Base-by-base conservation (phyloP, 1,140 invertebrate species). In the Heliconius congener region DNA sequence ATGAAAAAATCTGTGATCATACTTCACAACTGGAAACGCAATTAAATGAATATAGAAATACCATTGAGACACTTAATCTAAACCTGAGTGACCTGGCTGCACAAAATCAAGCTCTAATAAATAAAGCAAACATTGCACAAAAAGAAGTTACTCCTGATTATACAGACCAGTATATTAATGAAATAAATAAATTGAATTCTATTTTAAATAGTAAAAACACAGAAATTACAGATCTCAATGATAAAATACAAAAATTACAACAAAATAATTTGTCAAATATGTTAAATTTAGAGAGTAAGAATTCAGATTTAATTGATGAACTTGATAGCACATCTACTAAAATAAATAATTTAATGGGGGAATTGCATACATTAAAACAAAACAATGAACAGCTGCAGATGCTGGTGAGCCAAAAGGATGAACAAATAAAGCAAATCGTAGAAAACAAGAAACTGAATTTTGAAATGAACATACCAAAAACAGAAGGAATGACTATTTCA, bases 1-100 rank as follows among this genome's bases (percentile, higher is more conserved):
- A 95, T 85, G 95, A 95, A 84, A 94, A 94, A 79, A 92, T 96
- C 60, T 95, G 89, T 82, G 94, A 95, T 80, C 95, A 95, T 84
- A n/a, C 37, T 72, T 72, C 71, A 27, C 87, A 95, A 37, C 83
- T 96, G 27, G 90, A 93, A 81, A 78, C 79, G 16, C 88, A 90
- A 81, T 66, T 94, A 37, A 87, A 93, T 71, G 91, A 94, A 76
- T 89, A 92, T 80, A 89, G 80, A 71, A 81, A 73, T 42, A 90
- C 87, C 79, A 89, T 88, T 81, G 85, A 92, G 79, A 85, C 79
- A 6, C 82, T 92, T 55, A 90, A 86, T 37, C 77, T 84, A 71
- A 92, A 91, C 82, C 71, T 91, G 37, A 82, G 87, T 80, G 93
- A 94, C 76, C 73, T 94, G 9, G 83, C 82, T 72, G 82, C 73